These are phyloP conservation scores for Falco columbarius DNA, from an alignment of 2,797 vertebrate species.

Conservation along the genomic window DNA sequence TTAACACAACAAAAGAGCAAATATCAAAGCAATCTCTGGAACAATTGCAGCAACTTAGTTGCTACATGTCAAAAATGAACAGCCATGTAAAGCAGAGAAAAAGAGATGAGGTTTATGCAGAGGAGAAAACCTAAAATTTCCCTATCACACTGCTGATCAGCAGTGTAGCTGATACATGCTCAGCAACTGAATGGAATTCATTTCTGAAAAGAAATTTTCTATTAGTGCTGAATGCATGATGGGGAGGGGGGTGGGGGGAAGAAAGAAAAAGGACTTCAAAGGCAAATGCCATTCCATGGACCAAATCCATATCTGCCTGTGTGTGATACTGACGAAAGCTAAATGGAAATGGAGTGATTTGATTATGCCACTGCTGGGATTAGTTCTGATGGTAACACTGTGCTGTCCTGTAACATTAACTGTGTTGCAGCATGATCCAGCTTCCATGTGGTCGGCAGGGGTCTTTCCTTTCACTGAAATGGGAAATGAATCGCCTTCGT, in stretches of 20 bases:
- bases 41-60: constrained; percentile 42
- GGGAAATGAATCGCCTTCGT: background rate
- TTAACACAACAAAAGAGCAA: constrained; percentile 56
- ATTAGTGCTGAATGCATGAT: constrained; percentile 8
- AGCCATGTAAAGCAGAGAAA: background rate
- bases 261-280: background rate
- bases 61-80: constrained; percentile 13
- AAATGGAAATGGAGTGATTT: constrained; percentile 45
- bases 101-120: background rate
- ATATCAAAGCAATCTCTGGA: constrained; percentile 54
- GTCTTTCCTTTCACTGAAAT: background rate
- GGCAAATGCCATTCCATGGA: background rate
- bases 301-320: background rate
- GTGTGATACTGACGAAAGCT: background rate
- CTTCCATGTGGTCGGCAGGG: background rate
- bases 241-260: background rate
- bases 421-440: background rate
- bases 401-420: background rate
- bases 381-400: background rate
- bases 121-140: constrained; percentile 16
- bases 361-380: constrained; percentile 6
- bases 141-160: constrained; percentile 17
- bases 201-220: constrained; percentile 13
- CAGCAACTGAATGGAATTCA: constrained; percentile 27
- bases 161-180: background rate